Evolutionary conservation across 2,113 vertebrate species (phyloP), one percentile per base, ranked within the genome.

Genomic region (Varanus salvator): DNA sequence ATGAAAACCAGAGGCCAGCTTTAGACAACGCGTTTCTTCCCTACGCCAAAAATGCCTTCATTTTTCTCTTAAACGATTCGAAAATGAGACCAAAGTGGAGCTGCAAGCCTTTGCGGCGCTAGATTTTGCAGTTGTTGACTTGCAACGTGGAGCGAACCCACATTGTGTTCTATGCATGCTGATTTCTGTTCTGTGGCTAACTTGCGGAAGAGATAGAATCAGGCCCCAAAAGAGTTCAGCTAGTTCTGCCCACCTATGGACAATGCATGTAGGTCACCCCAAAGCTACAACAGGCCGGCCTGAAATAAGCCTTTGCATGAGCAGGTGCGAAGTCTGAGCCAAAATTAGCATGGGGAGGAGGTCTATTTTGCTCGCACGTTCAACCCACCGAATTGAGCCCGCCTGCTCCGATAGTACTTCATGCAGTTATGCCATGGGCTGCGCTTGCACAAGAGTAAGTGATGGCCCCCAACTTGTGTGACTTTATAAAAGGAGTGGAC

Each of bases 1-100:
- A 94, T 95, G 91, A 95, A 92, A 96, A 90, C 60, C 87, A 88
- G 92, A 34, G 76, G 90, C 94, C 93, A 95, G 66, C 91, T 92
- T 90, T 31, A 0, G 72, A 92, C 38, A 93, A 50, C 93, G 94
- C 84, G 92, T 88, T 86, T 91, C 81, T 74, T 29, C 0, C 90
- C 94, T 88, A 81, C 88, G n/a, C 84, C 91, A 94, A 27, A 95
- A 95, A 91, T 91, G 80, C 89, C 91, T 0, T 75, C 87, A 84
- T 89, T 85, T 95, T 95, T 94, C 90, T 92, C 87, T 91, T 92
- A 92, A 96, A 92, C 86, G 89, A 78, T 91, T 86, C 87, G 23
- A 71, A 52, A 57, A 38, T 81, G 77, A 88, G 88, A 90, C 83
- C 17, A 11, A 44, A 85, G 85, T 74, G 66, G 27, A 77, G 88